Evolutionary conservation across 2,888 invertebrate genomes (phyloP).

Genomic region (Sinohyriopsis cumingii): DNA sequence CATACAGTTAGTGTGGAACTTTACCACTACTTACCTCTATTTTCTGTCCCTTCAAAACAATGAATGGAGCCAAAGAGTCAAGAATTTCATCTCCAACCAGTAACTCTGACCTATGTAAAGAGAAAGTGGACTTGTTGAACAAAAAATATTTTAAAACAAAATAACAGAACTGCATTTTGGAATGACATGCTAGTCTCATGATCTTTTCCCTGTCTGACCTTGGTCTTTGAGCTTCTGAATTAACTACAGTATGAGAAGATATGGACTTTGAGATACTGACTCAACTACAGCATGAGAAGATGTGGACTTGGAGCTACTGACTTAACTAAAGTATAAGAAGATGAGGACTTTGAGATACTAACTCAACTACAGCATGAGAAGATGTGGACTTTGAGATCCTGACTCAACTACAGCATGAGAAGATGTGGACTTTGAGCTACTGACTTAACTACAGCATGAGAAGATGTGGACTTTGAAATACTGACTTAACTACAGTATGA

Average conservation of each 20-base stretch:
- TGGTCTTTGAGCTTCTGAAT: not conserved
- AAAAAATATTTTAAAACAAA: too few relatives aligned
- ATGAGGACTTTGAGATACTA: too few relatives aligned
- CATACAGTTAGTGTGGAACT: too few relatives aligned
- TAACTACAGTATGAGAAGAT: not conserved
- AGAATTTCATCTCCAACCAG: slow-evolving; percentile 48
- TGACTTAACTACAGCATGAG: not conserved
- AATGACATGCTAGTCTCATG: not conserved
- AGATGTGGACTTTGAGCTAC: too few relatives aligned
- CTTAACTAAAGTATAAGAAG: not conserved
- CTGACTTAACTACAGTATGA: too few relatives aligned
- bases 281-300: not conserved
- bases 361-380: not conserved
- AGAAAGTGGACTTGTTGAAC: not conserved
- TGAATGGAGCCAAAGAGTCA: slow-evolving; percentile 56
- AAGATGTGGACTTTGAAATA: too few relatives aligned
- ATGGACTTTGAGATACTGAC: not conserved
- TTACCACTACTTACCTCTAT: slow-evolving; percentile 34
- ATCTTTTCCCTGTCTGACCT: not conserved
- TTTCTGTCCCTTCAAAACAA: slow-evolving; percentile 55
- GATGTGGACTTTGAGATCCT: too few relatives aligned
- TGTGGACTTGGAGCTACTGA: too few relatives aligned
- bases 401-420: not conserved
- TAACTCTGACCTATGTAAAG: slow-evolving; percentile 48
- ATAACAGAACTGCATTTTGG: too few relatives aligned